Conservation (phyloP, 2,113 vertebrate genomes). For the Nestor notabilis region DNA sequence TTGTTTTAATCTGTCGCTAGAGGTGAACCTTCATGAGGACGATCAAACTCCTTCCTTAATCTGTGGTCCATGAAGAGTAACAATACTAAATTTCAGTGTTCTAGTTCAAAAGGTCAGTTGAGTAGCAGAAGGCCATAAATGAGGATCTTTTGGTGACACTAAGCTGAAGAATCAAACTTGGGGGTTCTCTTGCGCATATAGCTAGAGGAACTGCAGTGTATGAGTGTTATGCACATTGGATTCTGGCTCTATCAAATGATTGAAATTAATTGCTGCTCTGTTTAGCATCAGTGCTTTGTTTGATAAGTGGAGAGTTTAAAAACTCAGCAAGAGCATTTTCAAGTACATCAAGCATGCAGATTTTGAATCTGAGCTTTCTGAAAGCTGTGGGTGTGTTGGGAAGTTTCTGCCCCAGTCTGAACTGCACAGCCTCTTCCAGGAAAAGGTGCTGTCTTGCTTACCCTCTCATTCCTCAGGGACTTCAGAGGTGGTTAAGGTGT, state of each 20-base stretch:
- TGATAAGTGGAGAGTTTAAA: neutral
- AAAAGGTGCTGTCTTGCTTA: neutral
- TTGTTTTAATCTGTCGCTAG: neutral
- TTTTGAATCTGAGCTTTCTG: neutral
- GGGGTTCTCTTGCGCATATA: neutral
- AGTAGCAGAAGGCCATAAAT: neutral
- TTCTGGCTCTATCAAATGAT: neutral
- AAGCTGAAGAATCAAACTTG: neutral
- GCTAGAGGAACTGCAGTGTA: neutral
- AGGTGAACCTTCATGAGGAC: neutral
- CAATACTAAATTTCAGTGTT: neutral
- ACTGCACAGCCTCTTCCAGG: neutral
- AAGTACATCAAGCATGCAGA: accelerated
- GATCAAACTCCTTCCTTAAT: neutral
- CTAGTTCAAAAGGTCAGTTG: neutral
- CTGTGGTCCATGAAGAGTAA: neutral
- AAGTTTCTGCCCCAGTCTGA: neutral
- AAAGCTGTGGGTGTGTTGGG: neutral
- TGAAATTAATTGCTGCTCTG: neutral
- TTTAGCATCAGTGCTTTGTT: neutral
- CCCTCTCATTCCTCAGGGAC: neutral
- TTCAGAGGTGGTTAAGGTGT: neutral
- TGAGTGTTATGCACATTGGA: accelerated
- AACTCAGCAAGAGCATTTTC: neutral
- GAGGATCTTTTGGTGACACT: neutral